Conservation (phyloP, 2,113 vertebrate species). For the Mixornis gularis region DNA sequence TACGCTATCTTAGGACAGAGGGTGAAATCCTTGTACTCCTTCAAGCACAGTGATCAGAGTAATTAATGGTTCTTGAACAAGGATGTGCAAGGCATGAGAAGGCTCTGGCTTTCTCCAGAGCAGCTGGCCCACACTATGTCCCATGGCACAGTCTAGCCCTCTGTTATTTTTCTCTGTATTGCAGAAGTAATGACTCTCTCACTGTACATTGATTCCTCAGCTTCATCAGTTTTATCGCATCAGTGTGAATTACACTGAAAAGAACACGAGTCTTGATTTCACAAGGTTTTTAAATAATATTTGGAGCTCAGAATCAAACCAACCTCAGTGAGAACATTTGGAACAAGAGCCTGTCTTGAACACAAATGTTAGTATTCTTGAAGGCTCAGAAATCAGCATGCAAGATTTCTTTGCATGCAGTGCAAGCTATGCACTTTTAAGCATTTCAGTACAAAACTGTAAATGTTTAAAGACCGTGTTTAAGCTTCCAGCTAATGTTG, state of each 20-base stretch:
- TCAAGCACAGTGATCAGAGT: background rate
- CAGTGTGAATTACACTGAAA: background rate
- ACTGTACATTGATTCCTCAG: background rate
- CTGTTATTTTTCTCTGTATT: background rate
- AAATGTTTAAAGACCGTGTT: background rate
- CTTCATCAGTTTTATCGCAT: background rate
- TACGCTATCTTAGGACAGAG: background rate
- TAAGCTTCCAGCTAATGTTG: background rate
- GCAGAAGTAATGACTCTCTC: background rate
- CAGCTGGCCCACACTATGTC: background rate
- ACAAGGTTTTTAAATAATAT: background rate
- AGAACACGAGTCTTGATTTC: background rate
- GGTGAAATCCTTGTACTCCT: background rate
- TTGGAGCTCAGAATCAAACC: background rate
- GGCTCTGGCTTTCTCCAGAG: background rate
- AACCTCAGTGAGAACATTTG: background rate
- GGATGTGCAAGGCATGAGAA: background rate
- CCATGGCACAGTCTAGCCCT: background rate
- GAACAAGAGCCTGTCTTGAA: background rate
- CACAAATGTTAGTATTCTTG: background rate
- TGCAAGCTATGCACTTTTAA: background rate
- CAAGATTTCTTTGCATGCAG: background rate
- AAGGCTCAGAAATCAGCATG: background rate
- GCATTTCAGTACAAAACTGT: background rate
- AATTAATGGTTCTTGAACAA: background rate